These are phyloP conservation scores for Sylvilagus bachmani DNA, from an alignment of 2,113 vertebrate species.

Conservation along the genomic window DNA sequence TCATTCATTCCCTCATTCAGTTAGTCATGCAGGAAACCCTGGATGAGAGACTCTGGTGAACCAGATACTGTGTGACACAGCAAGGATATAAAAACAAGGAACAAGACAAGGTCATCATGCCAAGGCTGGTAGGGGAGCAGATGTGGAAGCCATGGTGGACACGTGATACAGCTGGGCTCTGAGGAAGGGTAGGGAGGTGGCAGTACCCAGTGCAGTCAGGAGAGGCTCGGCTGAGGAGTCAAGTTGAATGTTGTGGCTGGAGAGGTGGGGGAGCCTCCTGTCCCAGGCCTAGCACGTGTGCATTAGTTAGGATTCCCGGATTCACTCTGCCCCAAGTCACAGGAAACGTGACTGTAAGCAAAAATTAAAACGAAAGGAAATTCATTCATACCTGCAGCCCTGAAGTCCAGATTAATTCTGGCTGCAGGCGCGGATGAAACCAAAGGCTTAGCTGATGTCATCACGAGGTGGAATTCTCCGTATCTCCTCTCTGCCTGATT, in stretches of 20 bases:
- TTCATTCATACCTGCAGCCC: not conserved
- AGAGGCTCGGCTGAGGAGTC: not conserved
- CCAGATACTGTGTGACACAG: not conserved
- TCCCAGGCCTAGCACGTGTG: not conserved
- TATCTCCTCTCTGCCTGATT: not conserved
- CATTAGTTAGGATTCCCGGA: not conserved
- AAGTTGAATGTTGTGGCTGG: not conserved
- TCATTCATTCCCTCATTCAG: slow-evolving; percentile 53
- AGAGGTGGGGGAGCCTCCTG: not conserved
- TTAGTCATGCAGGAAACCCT: slow-evolving; percentile 35
- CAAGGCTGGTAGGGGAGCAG: not conserved
- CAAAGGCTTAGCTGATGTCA: not conserved
- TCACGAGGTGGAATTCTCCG: not conserved
- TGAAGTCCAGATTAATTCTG: not conserved
- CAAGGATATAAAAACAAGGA: not conserved
- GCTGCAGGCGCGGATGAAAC: not conserved
- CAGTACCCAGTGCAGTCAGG: not conserved
- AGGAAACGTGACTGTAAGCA: slow-evolving; percentile 28
- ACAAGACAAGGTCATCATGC: not conserved
- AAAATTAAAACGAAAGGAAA: slow-evolving; percentile 41
- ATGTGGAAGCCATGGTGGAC: not conserved
- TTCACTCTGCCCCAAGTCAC: not conserved
- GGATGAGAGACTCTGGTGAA: not conserved
- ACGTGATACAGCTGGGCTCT: not conserved
- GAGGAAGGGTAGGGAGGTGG: not conserved